These are phyloP conservation scores for Pteruthius melanotis DNA, from an alignment of 2,113 vertebrate genomes.

Conservation along the genomic window DNA sequence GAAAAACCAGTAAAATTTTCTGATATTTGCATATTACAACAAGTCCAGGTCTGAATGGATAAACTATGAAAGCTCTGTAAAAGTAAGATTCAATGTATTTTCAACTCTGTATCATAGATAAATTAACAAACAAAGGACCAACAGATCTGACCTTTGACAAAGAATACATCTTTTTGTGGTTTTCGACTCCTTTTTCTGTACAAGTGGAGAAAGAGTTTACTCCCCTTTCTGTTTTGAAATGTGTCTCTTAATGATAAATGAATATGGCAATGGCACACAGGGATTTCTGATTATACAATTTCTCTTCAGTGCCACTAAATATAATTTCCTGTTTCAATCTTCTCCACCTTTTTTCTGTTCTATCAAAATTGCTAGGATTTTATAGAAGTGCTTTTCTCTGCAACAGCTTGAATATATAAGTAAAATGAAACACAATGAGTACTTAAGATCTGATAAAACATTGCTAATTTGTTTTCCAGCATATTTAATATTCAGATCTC, in stretches of 20 bases:
- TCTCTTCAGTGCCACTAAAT: neutral
- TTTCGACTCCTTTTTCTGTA: neutral
- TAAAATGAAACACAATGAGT: neutral
- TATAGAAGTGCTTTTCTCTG: neutral
- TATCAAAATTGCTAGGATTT: neutral
- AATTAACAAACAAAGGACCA: neutral
- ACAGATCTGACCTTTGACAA: neutral
- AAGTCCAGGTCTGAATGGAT: neutral
- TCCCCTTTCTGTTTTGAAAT: neutral
- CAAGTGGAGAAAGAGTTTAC: neutral
- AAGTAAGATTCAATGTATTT: neutral
- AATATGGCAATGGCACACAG: neutral
- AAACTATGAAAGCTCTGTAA: neutral
- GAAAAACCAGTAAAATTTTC: neutral
- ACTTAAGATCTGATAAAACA: neutral
- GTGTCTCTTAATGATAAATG: neutral
- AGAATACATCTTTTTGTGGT: neutral
- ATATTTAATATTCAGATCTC: neutral
- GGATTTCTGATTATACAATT: neutral
- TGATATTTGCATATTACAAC: neutral
- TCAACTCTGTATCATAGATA: neutral
- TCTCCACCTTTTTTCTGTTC: neutral
- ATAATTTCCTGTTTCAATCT: neutral
- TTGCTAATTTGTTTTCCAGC: neutral
- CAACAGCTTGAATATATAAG: neutral